Evolutionary conservation across 2,113 vertebrate species (phyloP).

Genomic region (Spilogale gracilis): DNA sequence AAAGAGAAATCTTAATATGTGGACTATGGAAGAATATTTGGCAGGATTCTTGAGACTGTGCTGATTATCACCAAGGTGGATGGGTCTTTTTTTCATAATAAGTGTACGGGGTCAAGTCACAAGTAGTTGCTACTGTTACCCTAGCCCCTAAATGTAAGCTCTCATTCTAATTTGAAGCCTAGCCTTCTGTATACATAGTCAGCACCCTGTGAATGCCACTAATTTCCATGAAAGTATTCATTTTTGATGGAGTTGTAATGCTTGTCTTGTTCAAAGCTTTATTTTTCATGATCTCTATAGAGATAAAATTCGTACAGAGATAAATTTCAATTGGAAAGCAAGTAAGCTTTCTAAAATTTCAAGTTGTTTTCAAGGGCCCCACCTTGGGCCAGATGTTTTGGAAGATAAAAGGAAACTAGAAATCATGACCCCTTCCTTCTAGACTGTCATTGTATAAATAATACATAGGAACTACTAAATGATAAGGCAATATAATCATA

Average conservation of each 20-base stretch:
- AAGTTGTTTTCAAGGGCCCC: background rate
- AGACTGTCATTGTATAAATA: background rate
- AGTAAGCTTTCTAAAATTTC: conserved; percentile 25
- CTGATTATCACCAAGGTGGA: background rate
- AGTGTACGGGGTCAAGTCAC: background rate
- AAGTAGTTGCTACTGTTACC: background rate
- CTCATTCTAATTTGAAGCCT: background rate
- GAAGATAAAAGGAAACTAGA: background rate
- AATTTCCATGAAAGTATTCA: background rate
- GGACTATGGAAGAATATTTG: background rate
- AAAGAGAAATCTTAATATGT: background rate
- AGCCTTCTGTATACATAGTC: background rate
- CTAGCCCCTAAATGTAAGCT: background rate
- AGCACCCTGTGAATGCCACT: background rate
- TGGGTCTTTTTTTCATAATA: background rate
- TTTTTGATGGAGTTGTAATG: conserved; percentile 24
- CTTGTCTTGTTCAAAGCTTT: background rate
- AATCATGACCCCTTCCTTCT: background rate
- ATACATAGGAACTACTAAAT: background rate
- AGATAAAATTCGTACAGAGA: background rate
- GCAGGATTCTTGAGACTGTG: background rate
- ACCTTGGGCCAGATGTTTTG: background rate
- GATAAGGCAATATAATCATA: background rate
- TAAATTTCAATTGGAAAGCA: conserved; percentile 16
- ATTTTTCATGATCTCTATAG: background rate